phyloP scores from a whole-genome alignment of 2,113 vertebrate genomes.

The Potamarius usumacintae region DNA sequence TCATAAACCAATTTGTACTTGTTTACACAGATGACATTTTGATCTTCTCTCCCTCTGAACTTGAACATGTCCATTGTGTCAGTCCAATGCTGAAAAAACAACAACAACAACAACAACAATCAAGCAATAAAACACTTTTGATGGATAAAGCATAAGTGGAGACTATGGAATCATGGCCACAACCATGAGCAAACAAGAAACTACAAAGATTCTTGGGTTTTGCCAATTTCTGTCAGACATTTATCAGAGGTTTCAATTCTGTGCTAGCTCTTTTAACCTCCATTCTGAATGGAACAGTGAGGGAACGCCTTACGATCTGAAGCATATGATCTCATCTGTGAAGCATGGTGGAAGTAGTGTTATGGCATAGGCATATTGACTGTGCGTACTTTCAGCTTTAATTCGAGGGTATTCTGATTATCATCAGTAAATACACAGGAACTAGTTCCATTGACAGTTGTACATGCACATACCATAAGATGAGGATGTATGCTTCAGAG shows the following conservation, averaged over 20 bases:
- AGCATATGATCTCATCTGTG: background rate
- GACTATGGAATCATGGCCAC: background rate
- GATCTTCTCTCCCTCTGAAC: background rate
- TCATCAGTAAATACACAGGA: background rate
- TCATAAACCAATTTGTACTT: background rate
- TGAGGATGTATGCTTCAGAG: background rate
- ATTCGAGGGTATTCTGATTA: background rate
- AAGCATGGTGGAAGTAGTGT: background rate
- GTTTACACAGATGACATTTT: background rate
- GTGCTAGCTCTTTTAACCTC: background rate
- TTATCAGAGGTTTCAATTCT: background rate
- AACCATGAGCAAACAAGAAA: background rate
- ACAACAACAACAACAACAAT: background rate
- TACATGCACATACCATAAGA: background rate
- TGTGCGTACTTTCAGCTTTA: background rate
- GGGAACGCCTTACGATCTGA: background rate
- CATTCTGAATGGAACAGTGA: background rate
- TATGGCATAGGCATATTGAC: background rate
- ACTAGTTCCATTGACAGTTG: background rate
- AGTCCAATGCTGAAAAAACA: too few species aligned
- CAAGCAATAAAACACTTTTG: background rate
- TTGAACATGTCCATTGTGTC: too few species aligned
- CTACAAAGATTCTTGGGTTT: background rate
- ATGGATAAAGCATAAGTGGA: background rate
- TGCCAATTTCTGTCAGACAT: too few species aligned